phyloP scores from a whole-genome alignment of 2,888 invertebrate genomes.

The Cynaeus angustus region DNA sequence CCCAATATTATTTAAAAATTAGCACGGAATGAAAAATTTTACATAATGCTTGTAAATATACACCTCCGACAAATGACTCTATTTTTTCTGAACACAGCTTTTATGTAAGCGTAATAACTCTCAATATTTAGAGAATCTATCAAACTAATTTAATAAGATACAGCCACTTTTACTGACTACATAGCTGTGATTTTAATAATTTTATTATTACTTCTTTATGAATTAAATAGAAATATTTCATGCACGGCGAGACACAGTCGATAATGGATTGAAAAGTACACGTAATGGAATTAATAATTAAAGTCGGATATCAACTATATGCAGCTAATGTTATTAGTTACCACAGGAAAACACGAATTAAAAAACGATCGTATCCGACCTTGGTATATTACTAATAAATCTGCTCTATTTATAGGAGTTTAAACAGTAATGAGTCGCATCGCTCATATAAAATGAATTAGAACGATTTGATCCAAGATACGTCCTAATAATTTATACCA shows the following conservation, averaged over 20 bases:
- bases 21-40: constrained; percentile 27
- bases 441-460: background rate
- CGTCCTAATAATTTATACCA: background rate
- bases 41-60: constrained; percentile 2
- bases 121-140: too few species aligned
- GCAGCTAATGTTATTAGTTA: constrained; percentile 2
- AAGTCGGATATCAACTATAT: background rate
- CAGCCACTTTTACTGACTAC: too few species aligned
- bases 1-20: constrained; percentile 36
- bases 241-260: background rate
- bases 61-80: background rate
- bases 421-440: background rate
- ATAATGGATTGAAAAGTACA: constrained; percentile 13
- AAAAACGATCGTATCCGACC: background rate
- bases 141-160: too few species aligned
- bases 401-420: background rate
- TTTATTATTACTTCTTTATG: too few species aligned
- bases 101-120: too few species aligned
- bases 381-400: background rate
- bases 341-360: background rate
- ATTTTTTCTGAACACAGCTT: constrained; percentile 3
- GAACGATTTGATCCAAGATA: background rate
- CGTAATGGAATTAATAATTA: constrained; percentile 8
- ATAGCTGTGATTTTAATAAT: too few species aligned
- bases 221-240: constrained; percentile 12